These are phyloP conservation scores for Tanypteryx hageni DNA, from an alignment of 2,888 invertebrate genomes.

Conservation along the genomic window DNA sequence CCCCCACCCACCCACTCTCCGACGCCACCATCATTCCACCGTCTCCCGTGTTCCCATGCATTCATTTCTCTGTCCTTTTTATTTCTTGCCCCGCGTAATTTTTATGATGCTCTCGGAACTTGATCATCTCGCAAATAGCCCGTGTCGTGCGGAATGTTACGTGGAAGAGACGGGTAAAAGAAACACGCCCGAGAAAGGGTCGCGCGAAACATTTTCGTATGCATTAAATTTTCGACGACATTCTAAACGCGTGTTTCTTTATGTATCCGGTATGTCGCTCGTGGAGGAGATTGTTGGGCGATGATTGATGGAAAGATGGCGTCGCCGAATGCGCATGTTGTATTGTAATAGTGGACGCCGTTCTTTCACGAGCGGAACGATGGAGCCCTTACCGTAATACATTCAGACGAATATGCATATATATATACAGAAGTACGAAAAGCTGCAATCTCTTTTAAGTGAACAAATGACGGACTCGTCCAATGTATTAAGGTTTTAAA, in stretches of 20 bases:
- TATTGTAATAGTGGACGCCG: not conserved
- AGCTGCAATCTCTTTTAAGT: no score
- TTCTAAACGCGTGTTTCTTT: not conserved
- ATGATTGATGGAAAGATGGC: not conserved
- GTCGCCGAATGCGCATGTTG: not conserved
- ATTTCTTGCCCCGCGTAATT: not conserved
- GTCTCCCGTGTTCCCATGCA: slow-evolving; percentile 39
- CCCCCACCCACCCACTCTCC: not conserved
- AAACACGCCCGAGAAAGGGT: not conserved
- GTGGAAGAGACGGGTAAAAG: not conserved
- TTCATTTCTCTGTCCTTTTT: not conserved
- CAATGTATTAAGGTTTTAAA: no score
- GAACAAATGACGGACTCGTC: no score
- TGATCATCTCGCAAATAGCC: slow-evolving; percentile 25
- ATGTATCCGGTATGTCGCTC: not conserved
- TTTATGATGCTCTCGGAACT: not conserved
- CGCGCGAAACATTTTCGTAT: not conserved
- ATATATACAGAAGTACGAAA: no score
- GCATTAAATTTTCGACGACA: slow-evolving; percentile 20
- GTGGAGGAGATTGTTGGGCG: not conserved
- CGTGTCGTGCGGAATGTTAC: not conserved
- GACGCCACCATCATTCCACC: not conserved
- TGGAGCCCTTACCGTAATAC: no score
- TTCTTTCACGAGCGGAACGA: no score
- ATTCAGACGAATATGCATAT: no score